A percentile compares a stretch with the other conserved stretches of the same genome.
phyloP scores from a whole-genome alignment of 2,888 invertebrate genomes.

The Rhagonycha lutea region DNA sequence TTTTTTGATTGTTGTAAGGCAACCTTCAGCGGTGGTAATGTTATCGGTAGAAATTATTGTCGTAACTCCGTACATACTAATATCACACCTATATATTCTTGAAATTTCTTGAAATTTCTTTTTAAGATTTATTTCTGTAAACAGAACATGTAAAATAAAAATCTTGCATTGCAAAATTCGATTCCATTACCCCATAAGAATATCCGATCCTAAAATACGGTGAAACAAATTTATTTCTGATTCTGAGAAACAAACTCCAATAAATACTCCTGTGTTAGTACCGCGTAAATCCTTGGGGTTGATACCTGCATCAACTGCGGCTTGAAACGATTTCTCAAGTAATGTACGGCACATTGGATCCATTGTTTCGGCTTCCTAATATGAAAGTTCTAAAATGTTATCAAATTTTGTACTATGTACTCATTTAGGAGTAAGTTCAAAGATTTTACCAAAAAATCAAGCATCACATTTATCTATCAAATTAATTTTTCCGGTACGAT shows the following conservation, averaged over 20 bases:
- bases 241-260: constrained; percentile 77
- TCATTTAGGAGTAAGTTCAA: not conserved
- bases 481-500: constrained; percentile 69
- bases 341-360: constrained; percentile 63
- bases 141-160: not conserved
- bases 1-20: constrained; percentile 68
- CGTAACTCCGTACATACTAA: constrained; percentile 69
- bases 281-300: constrained; percentile 72
- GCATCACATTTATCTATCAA: constrained; percentile 60
- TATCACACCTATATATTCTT: no score
- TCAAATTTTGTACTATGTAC: not conserved
- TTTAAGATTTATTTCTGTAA: no score
- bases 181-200: constrained; percentile 59
- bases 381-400: constrained; percentile 58
- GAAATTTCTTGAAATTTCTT: no score
- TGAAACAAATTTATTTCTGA: constrained; percentile 75
- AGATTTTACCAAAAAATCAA: constrained; percentile 57
- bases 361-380: constrained; percentile 65
- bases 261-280: constrained; percentile 75
- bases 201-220: constrained; percentile 9
- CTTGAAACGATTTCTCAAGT: constrained; percentile 63
- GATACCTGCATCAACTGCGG: constrained; percentile 63
- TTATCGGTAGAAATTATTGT: constrained; percentile 73
- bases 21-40: constrained; percentile 71
- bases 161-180: not conserved